Conservation (phyloP, 1,140 invertebrate genomes). For the Heliothis virescens region DNA sequence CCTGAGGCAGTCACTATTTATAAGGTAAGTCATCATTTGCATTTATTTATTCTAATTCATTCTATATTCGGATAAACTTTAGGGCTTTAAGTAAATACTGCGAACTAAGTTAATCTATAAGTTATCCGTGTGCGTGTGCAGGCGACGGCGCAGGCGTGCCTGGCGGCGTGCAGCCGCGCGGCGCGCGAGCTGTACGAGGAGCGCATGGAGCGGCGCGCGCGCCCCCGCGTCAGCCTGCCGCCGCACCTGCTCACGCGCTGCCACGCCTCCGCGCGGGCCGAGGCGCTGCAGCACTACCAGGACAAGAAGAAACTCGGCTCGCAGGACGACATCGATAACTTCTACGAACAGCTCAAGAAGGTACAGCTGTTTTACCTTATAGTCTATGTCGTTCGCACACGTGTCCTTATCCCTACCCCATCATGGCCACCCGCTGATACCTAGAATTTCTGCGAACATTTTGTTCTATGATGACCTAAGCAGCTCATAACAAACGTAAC, state of each 20-base stretch:
- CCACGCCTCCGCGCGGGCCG: background rate
- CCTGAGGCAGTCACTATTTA: slow-evolving; percentile 46
- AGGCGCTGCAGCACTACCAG: background rate
- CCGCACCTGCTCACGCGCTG: background rate
- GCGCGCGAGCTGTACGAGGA: slow-evolving; percentile 15
- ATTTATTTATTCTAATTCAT: background rate
- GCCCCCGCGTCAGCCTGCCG: background rate
- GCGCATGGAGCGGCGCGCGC: slow-evolving; percentile 22
- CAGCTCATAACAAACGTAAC: too few relatives aligned
- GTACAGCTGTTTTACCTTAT: too few relatives aligned
- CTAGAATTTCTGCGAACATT: too few relatives aligned
- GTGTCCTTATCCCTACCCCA: too few relatives aligned
- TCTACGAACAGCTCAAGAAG: slow-evolving; percentile 6
- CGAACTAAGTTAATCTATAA: too few relatives aligned
- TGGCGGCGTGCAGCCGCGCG: background rate
- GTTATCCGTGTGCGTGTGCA: background rate
- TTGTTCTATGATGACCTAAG: too few relatives aligned
- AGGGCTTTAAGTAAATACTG: too few relatives aligned
- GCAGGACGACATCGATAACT: slow-evolving; percentile 25
- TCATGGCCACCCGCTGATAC: too few relatives aligned
- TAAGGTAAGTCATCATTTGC: slow-evolving; percentile 34
- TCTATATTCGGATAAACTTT: too few relatives aligned
- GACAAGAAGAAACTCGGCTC: slow-evolving; percentile 44
- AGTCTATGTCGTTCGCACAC: too few relatives aligned
- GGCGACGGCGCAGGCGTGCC: slow-evolving; percentile 48